Evolutionary conservation across 2,797 vertebrate genomes (phyloP).

Genomic region (Malurus splendens): DNA sequence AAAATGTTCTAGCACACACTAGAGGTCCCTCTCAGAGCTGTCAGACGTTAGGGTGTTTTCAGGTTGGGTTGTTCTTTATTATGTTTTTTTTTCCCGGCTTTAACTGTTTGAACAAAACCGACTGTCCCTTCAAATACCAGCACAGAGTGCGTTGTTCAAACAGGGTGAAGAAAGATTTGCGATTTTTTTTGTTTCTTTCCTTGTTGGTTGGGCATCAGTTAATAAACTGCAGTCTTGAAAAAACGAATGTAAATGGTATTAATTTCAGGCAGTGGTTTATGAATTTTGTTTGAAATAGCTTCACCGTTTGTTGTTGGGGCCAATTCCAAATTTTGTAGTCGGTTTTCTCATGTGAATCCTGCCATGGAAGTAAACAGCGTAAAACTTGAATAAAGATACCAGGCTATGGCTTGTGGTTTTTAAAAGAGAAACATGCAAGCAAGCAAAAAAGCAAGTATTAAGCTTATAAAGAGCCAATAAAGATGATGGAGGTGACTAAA

Average conservation of each 20-base stretch:
- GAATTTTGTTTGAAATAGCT: background rate
- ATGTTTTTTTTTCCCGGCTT: background rate
- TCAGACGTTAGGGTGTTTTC: slow-evolving; percentile 12
- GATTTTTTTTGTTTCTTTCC: background rate
- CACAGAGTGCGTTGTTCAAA: background rate
- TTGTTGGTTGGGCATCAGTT: background rate
- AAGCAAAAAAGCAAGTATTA: background rate
- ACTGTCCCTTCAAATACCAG: background rate
- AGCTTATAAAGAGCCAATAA: background rate
- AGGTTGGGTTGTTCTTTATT: slow-evolving; percentile 1
- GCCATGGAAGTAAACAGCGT: background rate
- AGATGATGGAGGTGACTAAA: background rate
- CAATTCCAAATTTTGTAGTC: background rate
- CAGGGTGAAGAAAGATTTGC: background rate
- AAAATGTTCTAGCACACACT: slow-evolving; percentile 65
- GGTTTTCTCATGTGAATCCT: background rate
- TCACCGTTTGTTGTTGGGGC: background rate
- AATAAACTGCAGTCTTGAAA: background rate
- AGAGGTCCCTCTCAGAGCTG: slow-evolving; percentile 76
- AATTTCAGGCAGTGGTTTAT: background rate
- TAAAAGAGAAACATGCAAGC: background rate
- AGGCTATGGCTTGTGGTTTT: background rate
- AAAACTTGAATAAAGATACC: background rate
- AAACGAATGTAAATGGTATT: background rate
- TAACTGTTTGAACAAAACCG: background rate